A percentile compares a stretch with the other conserved stretches of the same genome.
Evolutionary conservation across 2,113 vertebrate genomes (phyloP).

Genomic region (Tupaia chinensis): DNA sequence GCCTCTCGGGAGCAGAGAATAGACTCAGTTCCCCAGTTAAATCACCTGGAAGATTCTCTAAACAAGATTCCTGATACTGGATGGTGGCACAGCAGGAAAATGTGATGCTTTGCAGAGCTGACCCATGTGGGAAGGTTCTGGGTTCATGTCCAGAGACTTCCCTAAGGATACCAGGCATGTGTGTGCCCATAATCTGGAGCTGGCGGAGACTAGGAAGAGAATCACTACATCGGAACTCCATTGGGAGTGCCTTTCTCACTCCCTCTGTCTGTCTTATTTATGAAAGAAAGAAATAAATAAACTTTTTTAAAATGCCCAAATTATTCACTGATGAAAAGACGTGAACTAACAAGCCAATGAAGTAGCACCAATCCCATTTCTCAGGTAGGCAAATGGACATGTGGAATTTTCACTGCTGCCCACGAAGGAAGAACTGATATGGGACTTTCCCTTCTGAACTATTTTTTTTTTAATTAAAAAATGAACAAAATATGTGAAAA

Average conservation of each 20-base stretch:
- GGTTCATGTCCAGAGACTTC: too few relatives aligned
- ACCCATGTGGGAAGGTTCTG: too few relatives aligned
- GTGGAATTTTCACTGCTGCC: too few relatives aligned
- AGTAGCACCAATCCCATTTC: background rate
- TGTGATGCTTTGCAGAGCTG: too few relatives aligned
- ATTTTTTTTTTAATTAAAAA: background rate
- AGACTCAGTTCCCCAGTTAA: rapidly evolving
- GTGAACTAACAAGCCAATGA: background rate
- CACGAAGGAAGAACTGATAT: background rate
- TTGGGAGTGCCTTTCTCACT: too few relatives aligned
- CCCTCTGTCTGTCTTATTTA: too few relatives aligned
- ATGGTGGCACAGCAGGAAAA: too few relatives aligned
- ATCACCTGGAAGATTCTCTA: rapidly evolving
- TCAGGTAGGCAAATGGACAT: background rate
- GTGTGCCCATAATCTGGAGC: too few relatives aligned
- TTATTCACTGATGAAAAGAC: background rate
- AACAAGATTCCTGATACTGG: background rate
- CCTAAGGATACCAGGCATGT: too few relatives aligned
- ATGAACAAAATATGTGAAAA: background rate
- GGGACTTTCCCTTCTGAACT: background rate
- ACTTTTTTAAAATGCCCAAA: background rate
- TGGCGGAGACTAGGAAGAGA: too few relatives aligned
- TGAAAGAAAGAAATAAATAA: too few relatives aligned
- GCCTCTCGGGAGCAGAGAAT: rapidly evolving
- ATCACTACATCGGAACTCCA: too few relatives aligned